A percentile compares a stretch with the other conserved stretches of the same genome.
Conservation (phyloP, 2,797 vertebrate species). For the Anas flavirostris region DNA sequence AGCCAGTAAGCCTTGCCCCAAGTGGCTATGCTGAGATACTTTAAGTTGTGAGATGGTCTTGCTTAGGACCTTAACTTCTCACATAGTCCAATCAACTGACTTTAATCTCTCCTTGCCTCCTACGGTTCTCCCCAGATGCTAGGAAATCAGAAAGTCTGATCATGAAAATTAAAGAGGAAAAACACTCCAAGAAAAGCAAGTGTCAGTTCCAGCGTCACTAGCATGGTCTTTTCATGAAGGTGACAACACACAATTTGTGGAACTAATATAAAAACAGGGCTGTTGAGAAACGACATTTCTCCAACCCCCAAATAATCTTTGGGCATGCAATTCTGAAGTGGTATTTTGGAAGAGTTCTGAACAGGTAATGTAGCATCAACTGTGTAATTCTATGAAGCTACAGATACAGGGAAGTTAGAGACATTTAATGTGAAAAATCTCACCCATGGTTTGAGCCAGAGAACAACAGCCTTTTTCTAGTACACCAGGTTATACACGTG, state of each 20-base stretch:
- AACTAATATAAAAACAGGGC: neutral
- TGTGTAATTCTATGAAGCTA: rapidly evolving
- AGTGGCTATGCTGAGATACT: neutral
- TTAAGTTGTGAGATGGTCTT: neutral
- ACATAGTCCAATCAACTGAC: neutral
- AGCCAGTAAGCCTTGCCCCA: neutral
- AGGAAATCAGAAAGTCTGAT: neutral
- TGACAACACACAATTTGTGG: neutral
- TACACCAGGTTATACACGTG: neutral
- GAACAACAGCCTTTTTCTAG: neutral
- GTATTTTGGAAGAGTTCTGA: neutral
- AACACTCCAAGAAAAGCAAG: neutral
- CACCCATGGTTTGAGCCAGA: neutral
- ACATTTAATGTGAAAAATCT: neutral
- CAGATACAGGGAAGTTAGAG: neutral
- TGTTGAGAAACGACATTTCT: neutral
- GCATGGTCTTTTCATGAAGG: neutral
- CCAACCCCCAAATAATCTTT: neutral
- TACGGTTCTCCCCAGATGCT: neutral
- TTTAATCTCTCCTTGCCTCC: neutral
- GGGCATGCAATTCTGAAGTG: neutral
- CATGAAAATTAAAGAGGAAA: neutral
- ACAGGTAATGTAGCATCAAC: neutral
- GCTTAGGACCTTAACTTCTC: neutral
- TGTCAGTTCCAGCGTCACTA: neutral